Evolutionary conservation across 1,140 invertebrate species (phyloP).

Genomic region (Zaprionus nigranus): DNA sequence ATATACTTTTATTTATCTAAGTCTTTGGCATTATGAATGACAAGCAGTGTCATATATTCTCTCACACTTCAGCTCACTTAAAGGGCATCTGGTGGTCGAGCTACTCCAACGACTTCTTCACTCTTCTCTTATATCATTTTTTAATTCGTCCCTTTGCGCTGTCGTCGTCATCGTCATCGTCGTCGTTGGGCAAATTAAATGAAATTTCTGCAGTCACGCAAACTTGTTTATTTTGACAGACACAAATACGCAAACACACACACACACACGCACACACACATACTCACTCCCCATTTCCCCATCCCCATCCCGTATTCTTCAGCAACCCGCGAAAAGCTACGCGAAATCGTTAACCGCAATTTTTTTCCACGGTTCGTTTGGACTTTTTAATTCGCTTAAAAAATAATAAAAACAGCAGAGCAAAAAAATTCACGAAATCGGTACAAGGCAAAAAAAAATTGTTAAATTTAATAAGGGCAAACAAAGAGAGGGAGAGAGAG

Average conservation of each 20-base stretch:
- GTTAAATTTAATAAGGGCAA: constrained; percentile 77
- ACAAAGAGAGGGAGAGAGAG: constrained; percentile 52
- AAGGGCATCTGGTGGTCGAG: not conserved
- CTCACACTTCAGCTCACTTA: not conserved
- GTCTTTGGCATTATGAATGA: not conserved
- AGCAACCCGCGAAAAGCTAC: constrained; percentile 23
- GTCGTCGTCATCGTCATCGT: constrained; percentile 27
- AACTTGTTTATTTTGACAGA: constrained; percentile 83
- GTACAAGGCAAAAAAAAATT: constrained; percentile 51
- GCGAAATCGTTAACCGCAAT: constrained; percentile 74
- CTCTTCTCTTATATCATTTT: not conserved
- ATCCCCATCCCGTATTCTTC: no score
- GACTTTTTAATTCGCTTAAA: constrained; percentile 73
- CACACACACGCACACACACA: constrained; percentile 14
- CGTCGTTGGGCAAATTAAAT: constrained; percentile 76
- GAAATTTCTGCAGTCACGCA: constrained; percentile 81
- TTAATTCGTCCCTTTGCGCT: constrained; percentile 18
- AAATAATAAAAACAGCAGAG: constrained; percentile 36
- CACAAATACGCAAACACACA: constrained; percentile 37
- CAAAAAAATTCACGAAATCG: constrained; percentile 30
- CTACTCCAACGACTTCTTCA: not conserved
- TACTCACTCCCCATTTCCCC: not conserved
- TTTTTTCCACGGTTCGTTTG: constrained; percentile 68
- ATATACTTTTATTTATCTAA: not conserved
- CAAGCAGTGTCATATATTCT: not conserved